Conservation (phyloP, 2,113 vertebrate species). For the Dolichotis patagonum region DNA sequence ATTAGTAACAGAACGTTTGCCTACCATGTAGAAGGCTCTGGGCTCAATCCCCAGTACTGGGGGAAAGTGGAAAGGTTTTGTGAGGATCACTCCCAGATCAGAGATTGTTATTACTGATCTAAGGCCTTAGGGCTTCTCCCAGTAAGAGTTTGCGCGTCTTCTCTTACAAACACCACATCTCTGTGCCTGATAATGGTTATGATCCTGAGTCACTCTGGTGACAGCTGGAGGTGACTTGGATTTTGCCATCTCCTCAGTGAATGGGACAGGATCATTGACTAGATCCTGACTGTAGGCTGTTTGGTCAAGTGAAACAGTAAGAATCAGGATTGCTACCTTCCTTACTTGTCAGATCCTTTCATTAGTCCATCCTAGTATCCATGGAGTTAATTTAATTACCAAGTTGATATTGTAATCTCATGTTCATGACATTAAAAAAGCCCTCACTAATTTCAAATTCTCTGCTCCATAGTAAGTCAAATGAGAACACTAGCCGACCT, state of each 20-base stretch:
- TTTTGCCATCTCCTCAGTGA: neutral
- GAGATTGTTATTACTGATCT: neutral
- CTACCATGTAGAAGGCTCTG: neutral
- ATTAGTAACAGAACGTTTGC: neutral
- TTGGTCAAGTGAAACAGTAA: neutral
- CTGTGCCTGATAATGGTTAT: neutral
- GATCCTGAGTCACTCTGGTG: neutral
- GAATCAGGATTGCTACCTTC: neutral
- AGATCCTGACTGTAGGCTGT: neutral
- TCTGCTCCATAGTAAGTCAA: constrained; percentile 22
- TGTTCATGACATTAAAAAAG: constrained; percentile 47
- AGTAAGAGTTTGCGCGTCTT: neutral
- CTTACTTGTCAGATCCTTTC: neutral
- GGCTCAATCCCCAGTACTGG: neutral
- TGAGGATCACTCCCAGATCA: neutral
- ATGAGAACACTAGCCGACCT: neutral
- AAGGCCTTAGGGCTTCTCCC: neutral
- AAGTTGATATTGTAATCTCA: constrained; percentile 34
- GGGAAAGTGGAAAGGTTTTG: neutral
- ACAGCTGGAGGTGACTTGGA: neutral
- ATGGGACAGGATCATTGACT: neutral
- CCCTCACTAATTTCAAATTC: constrained; percentile 63
- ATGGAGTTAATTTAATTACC: constrained; percentile 53
- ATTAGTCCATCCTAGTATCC: constrained; percentile 36
- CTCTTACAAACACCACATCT: neutral